These are phyloP conservation scores for Ramazzottius varieornatus DNA, from an alignment of 2,888 invertebrate species.

Conservation along the genomic window DNA sequence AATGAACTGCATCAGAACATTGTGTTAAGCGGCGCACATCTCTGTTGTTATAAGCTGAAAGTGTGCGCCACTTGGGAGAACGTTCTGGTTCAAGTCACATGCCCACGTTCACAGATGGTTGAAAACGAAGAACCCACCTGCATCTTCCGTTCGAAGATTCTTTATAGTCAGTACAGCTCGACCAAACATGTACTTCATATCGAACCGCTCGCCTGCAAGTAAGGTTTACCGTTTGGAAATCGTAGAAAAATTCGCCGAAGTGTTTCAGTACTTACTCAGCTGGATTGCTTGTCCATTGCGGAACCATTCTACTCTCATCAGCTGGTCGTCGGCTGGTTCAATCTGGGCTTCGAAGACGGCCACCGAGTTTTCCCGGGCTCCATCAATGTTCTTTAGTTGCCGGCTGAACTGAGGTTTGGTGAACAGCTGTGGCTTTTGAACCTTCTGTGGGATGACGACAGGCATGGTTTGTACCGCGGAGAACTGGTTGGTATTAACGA, in stretches of 20 bases:
- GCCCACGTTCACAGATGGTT: no score
- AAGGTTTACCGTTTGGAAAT: not conserved
- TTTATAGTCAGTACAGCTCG: not conserved
- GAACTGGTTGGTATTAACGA: not conserved
- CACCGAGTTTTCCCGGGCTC: slow-evolving; percentile 12
- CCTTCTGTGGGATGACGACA: not conserved
- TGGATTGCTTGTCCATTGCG: slow-evolving; percentile 65
- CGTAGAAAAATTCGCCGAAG: not conserved
- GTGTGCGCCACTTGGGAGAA: no score
- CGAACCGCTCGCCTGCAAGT: slow-evolving; percentile 1
- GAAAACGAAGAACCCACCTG: no score
- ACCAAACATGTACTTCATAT: slow-evolving; percentile 4
- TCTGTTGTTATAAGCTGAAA: no score
- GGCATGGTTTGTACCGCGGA: not conserved
- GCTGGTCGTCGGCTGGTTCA: slow-evolving; percentile 20
- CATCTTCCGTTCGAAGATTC: not conserved
- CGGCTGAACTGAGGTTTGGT: slow-evolving; percentile 14
- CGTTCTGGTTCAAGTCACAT: no score
- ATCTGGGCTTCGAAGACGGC: not conserved
- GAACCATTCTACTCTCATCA: slow-evolving; percentile 60
- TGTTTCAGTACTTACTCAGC: slow-evolving; percentile 12
- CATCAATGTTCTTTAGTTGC: slow-evolving; percentile 14
- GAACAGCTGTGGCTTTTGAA: not conserved
- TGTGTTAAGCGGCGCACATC: no score
- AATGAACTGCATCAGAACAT: no score